A percentile compares a stretch with the other conserved stretches of the same genome.
Evolutionary conservation across 2,113 vertebrate species (phyloP).

Genomic region (Plestiodon gilberti): DNA sequence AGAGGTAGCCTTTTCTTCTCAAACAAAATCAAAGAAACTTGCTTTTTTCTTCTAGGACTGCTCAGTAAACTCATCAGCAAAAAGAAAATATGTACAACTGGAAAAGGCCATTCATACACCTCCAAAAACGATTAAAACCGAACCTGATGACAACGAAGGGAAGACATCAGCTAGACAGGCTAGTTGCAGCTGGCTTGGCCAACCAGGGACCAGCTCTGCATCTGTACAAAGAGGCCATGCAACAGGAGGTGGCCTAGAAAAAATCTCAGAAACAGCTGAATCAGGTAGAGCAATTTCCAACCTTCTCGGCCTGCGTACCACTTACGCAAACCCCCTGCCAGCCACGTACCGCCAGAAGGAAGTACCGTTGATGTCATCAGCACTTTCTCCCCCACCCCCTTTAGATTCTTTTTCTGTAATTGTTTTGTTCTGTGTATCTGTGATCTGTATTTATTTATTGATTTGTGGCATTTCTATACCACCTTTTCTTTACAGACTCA

Average conservation of each 20-base stretch:
- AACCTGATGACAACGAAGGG: fast-evolving
- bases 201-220: not conserved
- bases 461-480: too few species aligned
- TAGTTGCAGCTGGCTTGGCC: fast-evolving
- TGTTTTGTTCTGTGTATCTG: too few species aligned
- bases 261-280: not conserved
- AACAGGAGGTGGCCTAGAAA: fast-evolving
- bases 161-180: fast-evolving
- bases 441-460: too few species aligned
- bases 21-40: not conserved
- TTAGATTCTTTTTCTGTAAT: too few species aligned
- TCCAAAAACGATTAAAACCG: not conserved
- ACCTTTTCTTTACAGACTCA: too few species aligned
- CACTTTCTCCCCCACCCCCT: too few species aligned
- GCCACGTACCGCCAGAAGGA: too few species aligned
- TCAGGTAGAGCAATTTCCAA: too few species aligned
- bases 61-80: not conserved
- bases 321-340: too few species aligned
- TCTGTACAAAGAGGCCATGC: fast-evolving
- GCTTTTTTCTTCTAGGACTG: not conserved
- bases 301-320: too few species aligned
- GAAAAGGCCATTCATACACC: fast-evolving
- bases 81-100: not conserved
- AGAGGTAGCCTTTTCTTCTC: not conserved
- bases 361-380: too few species aligned